phyloP scores from a whole-genome alignment of 2,113 vertebrate species.

The Harpagus bidentatus region DNA sequence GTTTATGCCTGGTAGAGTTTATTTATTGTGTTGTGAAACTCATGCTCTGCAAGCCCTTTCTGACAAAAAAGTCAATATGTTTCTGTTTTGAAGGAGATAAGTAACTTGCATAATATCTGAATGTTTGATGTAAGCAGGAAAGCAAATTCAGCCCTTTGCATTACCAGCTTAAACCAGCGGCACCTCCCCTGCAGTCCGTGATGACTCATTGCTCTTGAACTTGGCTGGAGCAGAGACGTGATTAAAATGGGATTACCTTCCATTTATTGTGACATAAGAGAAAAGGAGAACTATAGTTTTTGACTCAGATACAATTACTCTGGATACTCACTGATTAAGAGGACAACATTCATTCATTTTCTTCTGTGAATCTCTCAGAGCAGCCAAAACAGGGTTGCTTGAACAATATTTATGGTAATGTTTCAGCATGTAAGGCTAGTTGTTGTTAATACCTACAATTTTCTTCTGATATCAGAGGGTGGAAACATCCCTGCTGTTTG shows the following conservation, averaged over 20 bases:
- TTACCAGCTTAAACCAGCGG: background rate
- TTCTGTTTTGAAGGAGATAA: background rate
- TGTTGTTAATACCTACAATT: background rate
- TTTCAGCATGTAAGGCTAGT: background rate
- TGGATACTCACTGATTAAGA: background rate
- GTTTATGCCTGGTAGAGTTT: background rate
- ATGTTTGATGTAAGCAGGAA: rapidly evolving
- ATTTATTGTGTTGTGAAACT: background rate
- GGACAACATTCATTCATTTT: background rate
- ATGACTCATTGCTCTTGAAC: background rate
- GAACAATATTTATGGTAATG: background rate
- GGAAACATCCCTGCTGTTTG: background rate
- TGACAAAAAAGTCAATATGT: background rate
- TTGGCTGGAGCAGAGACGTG: background rate
- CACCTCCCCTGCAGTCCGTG: background rate
- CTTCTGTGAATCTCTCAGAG: background rate
- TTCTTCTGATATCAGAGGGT: background rate
- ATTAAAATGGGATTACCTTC: background rate
- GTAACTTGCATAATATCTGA: background rate
- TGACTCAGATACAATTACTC: background rate
- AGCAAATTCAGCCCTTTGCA: background rate
- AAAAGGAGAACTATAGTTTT: background rate
- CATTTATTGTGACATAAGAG: background rate
- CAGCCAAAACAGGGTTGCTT: background rate
- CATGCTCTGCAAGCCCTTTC: background rate